These are phyloP conservation scores for Acomys russatus DNA, from an alignment of 2,797 vertebrate genomes.

Conservation along the genomic window DNA sequence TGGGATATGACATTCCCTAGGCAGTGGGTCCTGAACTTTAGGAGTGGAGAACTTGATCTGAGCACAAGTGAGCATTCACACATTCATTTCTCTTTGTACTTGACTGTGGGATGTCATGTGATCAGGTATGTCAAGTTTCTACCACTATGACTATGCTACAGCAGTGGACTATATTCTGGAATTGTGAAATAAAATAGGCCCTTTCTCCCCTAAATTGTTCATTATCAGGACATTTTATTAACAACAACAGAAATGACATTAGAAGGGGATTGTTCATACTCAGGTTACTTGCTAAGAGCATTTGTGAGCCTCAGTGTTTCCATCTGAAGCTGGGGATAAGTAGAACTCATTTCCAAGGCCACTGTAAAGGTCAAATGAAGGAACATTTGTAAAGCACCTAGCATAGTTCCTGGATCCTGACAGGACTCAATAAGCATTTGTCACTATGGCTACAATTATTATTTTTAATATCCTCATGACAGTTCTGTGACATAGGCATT, in stretches of 20 bases:
- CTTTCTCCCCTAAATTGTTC: not conserved
- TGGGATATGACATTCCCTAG: not conserved
- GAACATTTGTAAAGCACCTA: not conserved
- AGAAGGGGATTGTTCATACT: not conserved
- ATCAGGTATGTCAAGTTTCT: not conserved
- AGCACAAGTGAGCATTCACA: not conserved
- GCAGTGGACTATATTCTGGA: not conserved
- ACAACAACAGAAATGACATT: not conserved
- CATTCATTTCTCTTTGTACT: not conserved
- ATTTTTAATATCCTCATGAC: constrained; percentile 36
- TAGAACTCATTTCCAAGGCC: not conserved
- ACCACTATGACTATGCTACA: not conserved
- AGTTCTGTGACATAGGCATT: constrained; percentile 1
- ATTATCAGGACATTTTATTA: not conserved
- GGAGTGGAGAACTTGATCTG: not conserved
- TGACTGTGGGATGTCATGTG: not conserved
- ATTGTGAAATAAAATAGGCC: not conserved
- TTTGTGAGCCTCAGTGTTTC: not conserved
- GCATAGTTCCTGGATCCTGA: not conserved
- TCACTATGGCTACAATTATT: not conserved
- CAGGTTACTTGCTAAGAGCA: not conserved
- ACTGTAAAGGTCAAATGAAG: not conserved
- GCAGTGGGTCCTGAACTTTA: not conserved
- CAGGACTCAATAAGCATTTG: not conserved
- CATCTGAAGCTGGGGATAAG: not conserved